These are phyloP conservation scores for Beroe forskalii DNA, from an alignment of 37 sponge, comb jelly and placozoan genomes.

Conservation along the genomic window DNA sequence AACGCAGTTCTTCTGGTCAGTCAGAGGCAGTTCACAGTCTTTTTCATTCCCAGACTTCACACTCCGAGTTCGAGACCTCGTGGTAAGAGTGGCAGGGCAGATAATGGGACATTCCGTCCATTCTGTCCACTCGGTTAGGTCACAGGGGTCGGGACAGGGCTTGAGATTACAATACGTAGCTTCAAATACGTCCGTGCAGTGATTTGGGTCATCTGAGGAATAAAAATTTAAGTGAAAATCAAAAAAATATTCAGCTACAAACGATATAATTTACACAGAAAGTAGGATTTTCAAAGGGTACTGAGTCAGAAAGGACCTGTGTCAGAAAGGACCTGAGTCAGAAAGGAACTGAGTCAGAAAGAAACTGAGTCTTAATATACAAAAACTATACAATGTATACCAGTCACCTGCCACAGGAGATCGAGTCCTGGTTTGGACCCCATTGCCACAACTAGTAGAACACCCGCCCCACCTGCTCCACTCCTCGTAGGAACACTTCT, in stretches of 20 bases:
- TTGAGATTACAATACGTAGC: background rate
- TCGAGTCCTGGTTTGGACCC: background rate
- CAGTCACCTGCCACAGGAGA: background rate
- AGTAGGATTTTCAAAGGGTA: no score
- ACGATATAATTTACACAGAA: no score
- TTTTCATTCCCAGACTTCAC: background rate
- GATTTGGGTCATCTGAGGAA: no score
- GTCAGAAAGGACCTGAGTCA: no score
- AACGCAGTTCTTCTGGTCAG: background rate
- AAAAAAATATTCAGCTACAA: no score
- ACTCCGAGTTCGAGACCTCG: background rate
- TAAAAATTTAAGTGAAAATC: no score
- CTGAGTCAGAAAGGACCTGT: no score
- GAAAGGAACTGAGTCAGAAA: no score
- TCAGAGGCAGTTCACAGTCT: background rate
- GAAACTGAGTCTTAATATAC: no score
- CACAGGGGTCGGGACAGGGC: background rate
- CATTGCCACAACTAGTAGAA: background rate
- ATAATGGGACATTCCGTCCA: background rate
- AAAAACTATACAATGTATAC: no score
- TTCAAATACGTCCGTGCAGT: background rate
- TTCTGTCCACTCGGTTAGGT: background rate
- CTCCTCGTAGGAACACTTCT: background rate
- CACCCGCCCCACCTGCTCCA: background rate
- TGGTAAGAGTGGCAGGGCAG: background rate